Base-by-base conservation (phyloP, 2,797 vertebrate species). In the Mormyrus hasselquistii region DNA sequence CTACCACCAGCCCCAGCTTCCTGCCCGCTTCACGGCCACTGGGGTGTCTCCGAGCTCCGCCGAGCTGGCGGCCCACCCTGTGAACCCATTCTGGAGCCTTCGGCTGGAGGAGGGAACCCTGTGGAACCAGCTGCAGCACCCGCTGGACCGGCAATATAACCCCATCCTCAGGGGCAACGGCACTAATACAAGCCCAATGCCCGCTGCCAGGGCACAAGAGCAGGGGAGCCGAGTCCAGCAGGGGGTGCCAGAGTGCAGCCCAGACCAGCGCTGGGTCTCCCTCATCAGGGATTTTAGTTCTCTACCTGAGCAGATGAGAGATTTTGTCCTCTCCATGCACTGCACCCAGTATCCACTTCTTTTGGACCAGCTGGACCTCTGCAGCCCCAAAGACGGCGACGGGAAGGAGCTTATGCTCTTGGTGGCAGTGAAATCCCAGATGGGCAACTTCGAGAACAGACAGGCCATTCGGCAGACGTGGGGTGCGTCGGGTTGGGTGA, bases 401-500 rank as follows among this genome's bases (percentile, higher is more conserved):
- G 34, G 89, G 47, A 92, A 93, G 1, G 89, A 92, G 0, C 94
- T 94, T 0, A 91, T 95, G 91, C 94, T 97, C 34, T 88, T 97
- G 49, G 95, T 97, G 91, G 96, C 95, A 44, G 90, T 97, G 89
- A 97, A 96, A 92, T 96, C 96, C 16, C 95, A 96, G 91, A 91
- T 95, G 14, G 95, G 94, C 25, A 96, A 96, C 92, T 97, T 97
- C 92, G 95, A 96, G 91, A 96, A 95, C 91, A 93, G 96, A 29
- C 96, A 97, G 92, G 96, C 96, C 59, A 97, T 97, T 57, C 95
- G 96, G 19, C 95, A 97, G 91, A 96, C 96, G 0, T 97, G 96
- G 96, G 96, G 96, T 2, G 92, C 25, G 88, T 94, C 93, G 0
- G 96, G 96, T 6, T 83, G 90, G 86, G 91, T 95, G 83, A 88